Evolutionary conservation across 2,888 invertebrate genomes (phyloP), one percentile per base, ranked within the genome.

Genomic region (Germaria angustata): DNA sequence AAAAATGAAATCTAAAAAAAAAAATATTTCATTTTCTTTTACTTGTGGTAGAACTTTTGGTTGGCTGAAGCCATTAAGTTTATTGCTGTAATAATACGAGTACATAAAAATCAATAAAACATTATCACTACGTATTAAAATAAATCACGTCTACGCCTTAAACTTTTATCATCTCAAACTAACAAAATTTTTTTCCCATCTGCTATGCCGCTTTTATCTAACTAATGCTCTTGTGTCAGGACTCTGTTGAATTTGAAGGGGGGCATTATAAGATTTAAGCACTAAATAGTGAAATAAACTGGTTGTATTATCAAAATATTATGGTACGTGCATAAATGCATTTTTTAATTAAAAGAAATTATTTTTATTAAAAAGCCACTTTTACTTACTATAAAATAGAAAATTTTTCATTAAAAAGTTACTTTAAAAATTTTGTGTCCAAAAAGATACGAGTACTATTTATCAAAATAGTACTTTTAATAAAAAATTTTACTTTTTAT

Each of bases 81-180:
- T 53, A 63, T 63, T 32, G 34, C 73, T 15, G 34, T 17, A 20
- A 34, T 73, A 63, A 32, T 44, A 73, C 55, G 36, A 17, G 46
- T 46, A 61, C 49, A 81, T 63, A 75, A 79, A 86, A 88, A 89
- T 88, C 88, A 86, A 89, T 88, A 86, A 87, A 86, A 86, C 86
- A 84, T 87, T 87, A 89, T 89, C 87, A 88, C 89, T 87, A 88
- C 87, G 87, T 87, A 88, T 87, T 87, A 87, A 88, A 89, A 89
- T 88, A 89, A 89, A 88, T 88, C 88, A 88, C 88, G 87, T 86
- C 75, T 72, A 71, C 79, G 82, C 79, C 79, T 69, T 79, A 75
- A 53, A 82, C 57, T 65, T 41, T 72, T 32, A 72, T 44, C 57
- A 57, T 34, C 51, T 63, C 80, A 41, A 36, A 49, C 24, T 28